Evolutionary conservation across 2,888 invertebrate species (phyloP).

Genomic region (Hydrotaea cyrtoneurina): DNA sequence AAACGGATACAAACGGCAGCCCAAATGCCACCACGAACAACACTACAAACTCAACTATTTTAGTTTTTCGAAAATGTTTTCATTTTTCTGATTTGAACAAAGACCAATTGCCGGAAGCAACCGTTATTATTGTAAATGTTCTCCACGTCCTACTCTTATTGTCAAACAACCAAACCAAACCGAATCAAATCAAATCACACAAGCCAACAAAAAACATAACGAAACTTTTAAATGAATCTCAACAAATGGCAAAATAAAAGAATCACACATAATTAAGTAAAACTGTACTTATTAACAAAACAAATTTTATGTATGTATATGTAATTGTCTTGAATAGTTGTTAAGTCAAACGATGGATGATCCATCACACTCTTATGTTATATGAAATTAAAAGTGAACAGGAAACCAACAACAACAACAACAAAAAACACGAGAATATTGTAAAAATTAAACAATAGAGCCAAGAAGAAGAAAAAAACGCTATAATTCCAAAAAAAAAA

Average conservation of each 20-base stretch:
- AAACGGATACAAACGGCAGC: constrained; percentile 25
- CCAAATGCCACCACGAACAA: constrained; percentile 48
- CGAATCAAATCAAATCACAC: background rate
- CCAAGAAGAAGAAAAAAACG: background rate
- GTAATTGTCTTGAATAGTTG: constrained; percentile 43
- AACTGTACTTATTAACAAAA: background rate
- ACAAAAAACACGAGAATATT: constrained; percentile 14
- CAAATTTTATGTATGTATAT: constrained; percentile 46
- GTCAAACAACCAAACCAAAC: constrained; percentile 35
- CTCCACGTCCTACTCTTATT: constrained; percentile 35
- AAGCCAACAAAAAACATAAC: constrained; percentile 1
- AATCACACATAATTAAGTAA: background rate
- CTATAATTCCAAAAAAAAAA: constrained; percentile 6
- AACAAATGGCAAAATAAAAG: background rate
- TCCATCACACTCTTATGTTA: constrained; percentile 55
- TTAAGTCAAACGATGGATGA: constrained; percentile 22
- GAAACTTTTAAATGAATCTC: constrained; percentile 56
- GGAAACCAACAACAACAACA: too few relatives aligned
- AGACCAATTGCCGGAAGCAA: constrained; percentile 50
- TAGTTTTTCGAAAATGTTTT: constrained; percentile 16
- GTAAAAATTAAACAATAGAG: constrained; percentile 36
- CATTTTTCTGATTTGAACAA: constrained; percentile 30
- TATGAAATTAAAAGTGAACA: constrained; percentile 53
- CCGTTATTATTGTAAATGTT: constrained; percentile 65
- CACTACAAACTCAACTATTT: constrained; percentile 37